A percentile compares a stretch with the other conserved stretches of the same genome.
phyloP scores from a whole-genome alignment of 2,888 invertebrate species.

The Drosophila recens region DNA sequence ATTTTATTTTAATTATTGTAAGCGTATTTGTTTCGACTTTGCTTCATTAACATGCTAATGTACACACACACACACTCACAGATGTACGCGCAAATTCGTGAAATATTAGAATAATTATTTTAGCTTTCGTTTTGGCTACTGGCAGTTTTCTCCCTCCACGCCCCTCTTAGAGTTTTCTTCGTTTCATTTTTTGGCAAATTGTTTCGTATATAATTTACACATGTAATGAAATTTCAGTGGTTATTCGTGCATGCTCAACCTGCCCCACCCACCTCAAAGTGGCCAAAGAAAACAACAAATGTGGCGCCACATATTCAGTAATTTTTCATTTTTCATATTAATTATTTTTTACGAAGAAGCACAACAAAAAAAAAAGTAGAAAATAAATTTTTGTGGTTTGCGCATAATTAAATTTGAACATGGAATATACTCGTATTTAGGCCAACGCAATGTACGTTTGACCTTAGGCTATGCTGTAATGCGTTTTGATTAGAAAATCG shows the following conservation, averaged over 20 bases:
- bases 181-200: slow-evolving; percentile 40
- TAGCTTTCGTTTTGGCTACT: slow-evolving; percentile 10
- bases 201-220: slow-evolving; percentile 63
- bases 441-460: slow-evolving; percentile 21
- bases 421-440: slow-evolving; percentile 4
- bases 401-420: slow-evolving; percentile 57
- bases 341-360: slow-evolving; percentile 51
- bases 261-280: neutral
- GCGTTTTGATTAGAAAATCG: slow-evolving; percentile 75
- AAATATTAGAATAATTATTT: slow-evolving; percentile 46
- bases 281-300: slow-evolving; percentile 8
- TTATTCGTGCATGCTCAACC: slow-evolving; percentile 41
- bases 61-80: neutral
- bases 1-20: slow-evolving; percentile 21
- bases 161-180: neutral
- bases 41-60: slow-evolving; percentile 7
- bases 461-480: slow-evolving; percentile 50
- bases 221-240: slow-evolving; percentile 74
- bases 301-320: slow-evolving; percentile 39
- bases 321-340: slow-evolving; percentile 61
- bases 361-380: slow-evolving; percentile 11
- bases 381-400: slow-evolving; percentile 41
- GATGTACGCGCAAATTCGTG: neutral
- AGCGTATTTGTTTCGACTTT: slow-evolving; percentile 14
- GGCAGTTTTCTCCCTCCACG: neutral